Percentiles rank a stretch among this genome's conserved stretches.
Conservation (phyloP, 2,797 vertebrate genomes). For the Spinus pinus region DNA sequence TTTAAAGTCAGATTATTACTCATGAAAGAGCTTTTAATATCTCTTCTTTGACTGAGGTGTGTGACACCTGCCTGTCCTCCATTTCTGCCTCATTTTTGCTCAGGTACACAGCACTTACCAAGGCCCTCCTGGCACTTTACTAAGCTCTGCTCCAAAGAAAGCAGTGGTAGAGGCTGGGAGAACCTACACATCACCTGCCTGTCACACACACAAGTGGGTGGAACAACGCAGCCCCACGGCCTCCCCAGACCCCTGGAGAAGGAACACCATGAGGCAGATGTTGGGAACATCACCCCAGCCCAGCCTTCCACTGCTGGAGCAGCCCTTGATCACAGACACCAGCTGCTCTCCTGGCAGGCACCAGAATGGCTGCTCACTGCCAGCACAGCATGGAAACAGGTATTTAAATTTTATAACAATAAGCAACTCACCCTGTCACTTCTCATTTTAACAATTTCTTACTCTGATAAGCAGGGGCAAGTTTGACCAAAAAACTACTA, state of each 20-base stretch:
- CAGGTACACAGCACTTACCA: not conserved
- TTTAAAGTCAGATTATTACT: not conserved
- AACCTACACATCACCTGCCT: fast-evolving
- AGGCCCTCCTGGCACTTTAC: not conserved
- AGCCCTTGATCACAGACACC: fast-evolving
- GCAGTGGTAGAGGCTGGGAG: fast-evolving
- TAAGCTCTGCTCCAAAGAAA: not conserved
- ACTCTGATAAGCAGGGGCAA: not conserved
- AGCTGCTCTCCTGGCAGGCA: not conserved
- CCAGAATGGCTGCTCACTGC: not conserved
- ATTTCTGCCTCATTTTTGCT: not conserved
- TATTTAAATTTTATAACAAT: not conserved
- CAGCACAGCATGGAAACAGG: fast-evolving
- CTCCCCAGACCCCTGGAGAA: fast-evolving
- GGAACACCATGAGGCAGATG: fast-evolving
- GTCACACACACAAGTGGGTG: fast-evolving
- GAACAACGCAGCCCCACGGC: fast-evolving
- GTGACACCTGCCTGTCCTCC: not conserved
- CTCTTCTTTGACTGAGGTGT: not conserved
- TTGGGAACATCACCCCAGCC: not conserved
- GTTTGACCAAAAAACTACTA: not conserved
- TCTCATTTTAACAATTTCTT: not conserved
- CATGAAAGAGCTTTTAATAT: not conserved
- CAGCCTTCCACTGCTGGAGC: not conserved
- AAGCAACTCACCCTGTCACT: not conserved